Conservation (phyloP, 2,888 invertebrate genomes). For the Carabus problematicus region DNA sequence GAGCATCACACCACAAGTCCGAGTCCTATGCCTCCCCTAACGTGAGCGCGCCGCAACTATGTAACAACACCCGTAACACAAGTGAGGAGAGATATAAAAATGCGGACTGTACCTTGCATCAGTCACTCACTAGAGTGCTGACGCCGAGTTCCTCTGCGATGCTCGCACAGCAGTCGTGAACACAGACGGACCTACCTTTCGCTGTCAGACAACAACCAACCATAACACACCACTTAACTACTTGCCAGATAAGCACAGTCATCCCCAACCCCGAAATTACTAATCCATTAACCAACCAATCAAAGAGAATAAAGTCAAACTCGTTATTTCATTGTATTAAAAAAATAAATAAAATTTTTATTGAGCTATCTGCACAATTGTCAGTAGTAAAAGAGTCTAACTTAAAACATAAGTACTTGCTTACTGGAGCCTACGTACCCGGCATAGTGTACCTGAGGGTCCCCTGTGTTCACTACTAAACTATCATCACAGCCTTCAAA, state of each 20-base stretch:
- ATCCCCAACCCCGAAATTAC: neutral
- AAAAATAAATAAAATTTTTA: slow-evolving; percentile 41
- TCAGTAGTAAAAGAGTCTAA: slow-evolving; percentile 30
- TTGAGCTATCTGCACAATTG: slow-evolving; percentile 41
- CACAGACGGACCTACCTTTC: slow-evolving; percentile 63
- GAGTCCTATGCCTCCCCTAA: too few species aligned
- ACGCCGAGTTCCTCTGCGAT: slow-evolving; percentile 66
- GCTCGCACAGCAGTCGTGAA: slow-evolving; percentile 61
- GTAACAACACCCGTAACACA: too few species aligned
- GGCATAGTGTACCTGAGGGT: slow-evolving; percentile 46
- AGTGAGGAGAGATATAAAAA: slow-evolving; percentile 43
- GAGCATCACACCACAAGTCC: neutral
- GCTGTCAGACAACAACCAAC: slow-evolving; percentile 45
- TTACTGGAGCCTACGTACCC: too few species aligned
- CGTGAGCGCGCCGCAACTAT: too few species aligned
- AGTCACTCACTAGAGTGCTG: slow-evolving; percentile 81
- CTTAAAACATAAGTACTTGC: slow-evolving; percentile 5
- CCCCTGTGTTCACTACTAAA: slow-evolving; percentile 58
- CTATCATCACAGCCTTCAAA: slow-evolving; percentile 57
- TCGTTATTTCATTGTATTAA: slow-evolving; percentile 25
- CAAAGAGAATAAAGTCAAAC: slow-evolving; percentile 20
- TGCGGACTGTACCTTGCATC: slow-evolving; percentile 78
- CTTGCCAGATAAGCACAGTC: neutral
- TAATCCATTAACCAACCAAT: neutral
- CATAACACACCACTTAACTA: slow-evolving; percentile 32